A percentile compares a stretch with the other conserved stretches of the same genome.
Evolutionary conservation across 1,140 invertebrate genomes (phyloP).

Genomic region (Drosophila eugracilis): DNA sequence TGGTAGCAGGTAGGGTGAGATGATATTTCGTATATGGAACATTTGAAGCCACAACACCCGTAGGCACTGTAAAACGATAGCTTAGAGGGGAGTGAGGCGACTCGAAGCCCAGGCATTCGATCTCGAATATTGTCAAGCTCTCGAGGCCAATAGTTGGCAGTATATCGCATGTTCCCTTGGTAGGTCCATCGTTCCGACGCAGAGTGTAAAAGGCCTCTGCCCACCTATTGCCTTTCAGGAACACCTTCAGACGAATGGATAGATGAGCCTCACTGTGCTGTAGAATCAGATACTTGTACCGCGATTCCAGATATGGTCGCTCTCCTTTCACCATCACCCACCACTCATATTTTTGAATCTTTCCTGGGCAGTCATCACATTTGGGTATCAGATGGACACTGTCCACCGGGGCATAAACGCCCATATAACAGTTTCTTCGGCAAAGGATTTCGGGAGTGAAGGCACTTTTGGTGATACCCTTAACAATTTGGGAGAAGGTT

Average conservation of each 20-base stretch:
- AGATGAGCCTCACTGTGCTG: neutral
- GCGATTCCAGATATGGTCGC: neutral
- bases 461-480: neutral
- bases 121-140: constrained; percentile 7
- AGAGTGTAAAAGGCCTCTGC: constrained; percentile 2
- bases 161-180: constrained; percentile 5
- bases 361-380: constrained; percentile 12
- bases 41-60: neutral
- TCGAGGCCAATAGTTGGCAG: constrained; percentile 1
- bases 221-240: neutral
- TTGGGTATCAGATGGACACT: constrained; percentile 8
- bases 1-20: neutral
- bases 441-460: constrained; percentile 24
- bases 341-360: constrained; percentile 16
- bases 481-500: neutral
- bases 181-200: constrained; percentile 15
- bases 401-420: constrained; percentile 1
- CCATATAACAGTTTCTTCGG: constrained; percentile 10
- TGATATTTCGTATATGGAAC: neutral
- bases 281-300: neutral
- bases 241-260: constrained; percentile 1
- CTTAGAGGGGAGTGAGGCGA: constrained; percentile 5
- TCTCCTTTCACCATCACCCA: neutral
- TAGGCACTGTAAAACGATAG: neutral
- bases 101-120: constrained; percentile 7